Evolutionary conservation across 2,113 vertebrate species (phyloP).

Genomic region (Mugil cephalus): DNA sequence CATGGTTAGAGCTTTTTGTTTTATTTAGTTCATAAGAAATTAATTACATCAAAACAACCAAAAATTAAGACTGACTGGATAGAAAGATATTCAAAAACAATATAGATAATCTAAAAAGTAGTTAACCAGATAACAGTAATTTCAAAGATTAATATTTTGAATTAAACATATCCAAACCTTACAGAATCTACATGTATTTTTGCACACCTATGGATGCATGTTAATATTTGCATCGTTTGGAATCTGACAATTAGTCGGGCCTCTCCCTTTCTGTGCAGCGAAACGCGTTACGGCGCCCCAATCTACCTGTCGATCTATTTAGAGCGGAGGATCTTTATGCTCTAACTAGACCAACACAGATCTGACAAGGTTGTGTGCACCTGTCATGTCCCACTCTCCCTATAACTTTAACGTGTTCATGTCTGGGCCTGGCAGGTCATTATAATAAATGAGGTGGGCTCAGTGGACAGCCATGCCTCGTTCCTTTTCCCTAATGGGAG

Average conservation of each 20-base stretch:
- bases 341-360: slow-evolving; percentile 91
- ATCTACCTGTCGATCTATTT: slow-evolving; percentile 75
- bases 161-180: neutral
- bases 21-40: too few species aligned
- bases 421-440: slow-evolving; percentile 97
- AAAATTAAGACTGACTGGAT: too few species aligned
- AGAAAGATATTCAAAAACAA: too few species aligned
- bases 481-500: slow-evolving; percentile 90
- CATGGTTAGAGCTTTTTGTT: too few species aligned
- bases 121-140: too few species aligned
- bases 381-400: slow-evolving; percentile 92
- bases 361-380: slow-evolving; percentile 91
- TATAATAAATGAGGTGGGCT: slow-evolving; percentile 99
- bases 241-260: slow-evolving; percentile 89
- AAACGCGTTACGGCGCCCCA: slow-evolving; percentile 27
- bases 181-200: neutral
- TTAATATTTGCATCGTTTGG: slow-evolving; percentile 86
- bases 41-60: too few species aligned
- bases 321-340: slow-evolving; percentile 86
- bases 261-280: slow-evolving; percentile 47
- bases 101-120: too few species aligned
- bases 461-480: slow-evolving; percentile 85
- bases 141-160: neutral
- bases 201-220: slow-evolving; percentile 7
- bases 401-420: slow-evolving; percentile 95